Base-by-base conservation (phyloP, 2,888 invertebrate species). In the Gandaritis pyraliata region DNA sequence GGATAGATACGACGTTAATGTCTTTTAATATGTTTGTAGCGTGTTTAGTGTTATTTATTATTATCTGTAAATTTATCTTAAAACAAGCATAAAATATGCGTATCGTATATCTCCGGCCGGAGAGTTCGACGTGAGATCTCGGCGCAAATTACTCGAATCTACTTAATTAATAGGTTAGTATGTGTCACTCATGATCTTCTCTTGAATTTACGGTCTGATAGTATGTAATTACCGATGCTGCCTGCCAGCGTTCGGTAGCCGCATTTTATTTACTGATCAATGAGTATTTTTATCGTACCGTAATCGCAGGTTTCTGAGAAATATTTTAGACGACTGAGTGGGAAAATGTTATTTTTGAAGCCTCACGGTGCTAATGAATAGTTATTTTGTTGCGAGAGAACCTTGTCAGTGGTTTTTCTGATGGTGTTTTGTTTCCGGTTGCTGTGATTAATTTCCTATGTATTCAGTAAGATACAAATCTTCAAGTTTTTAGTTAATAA, bases 11-110 rank as follows among this genome's bases (percentile, higher is more conserved):
- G 71, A 68, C 66, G 61, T 79, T 83, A 79, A 85, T 81, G 74
- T 75, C 65, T 75, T 66, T 67, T 73, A 77, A 73, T 71, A 73
- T 52, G 74, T 80, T 80, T 81, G 82, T 79, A 82, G 76, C 72
- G 67, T 68, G 61, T 65, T 67, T 58, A 50, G 61, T 64, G 41
- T 58, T 61, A 64, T 67, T 67, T 64, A 67, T 68, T 47, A 61
- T 65, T 65, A 64, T 66, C 56, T 56, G 41, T 55, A 29, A 33
- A 23, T 30, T 38, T 58, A 61, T 58, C 57, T 60, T 45, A 23
- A 23, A 55, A 43, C 41, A 57, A 16, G 51, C 56, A 51, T 50
- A 46, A 49, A 58, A 55, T 62, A 48, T 46, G 33, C 47, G 11
- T 55, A 43, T 65, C 45, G 13, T 60, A 55, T 61, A 62, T 63